Base-by-base conservation (phyloP, 2,888 invertebrate genomes). In the Nephrotoma flavescens region DNA sequence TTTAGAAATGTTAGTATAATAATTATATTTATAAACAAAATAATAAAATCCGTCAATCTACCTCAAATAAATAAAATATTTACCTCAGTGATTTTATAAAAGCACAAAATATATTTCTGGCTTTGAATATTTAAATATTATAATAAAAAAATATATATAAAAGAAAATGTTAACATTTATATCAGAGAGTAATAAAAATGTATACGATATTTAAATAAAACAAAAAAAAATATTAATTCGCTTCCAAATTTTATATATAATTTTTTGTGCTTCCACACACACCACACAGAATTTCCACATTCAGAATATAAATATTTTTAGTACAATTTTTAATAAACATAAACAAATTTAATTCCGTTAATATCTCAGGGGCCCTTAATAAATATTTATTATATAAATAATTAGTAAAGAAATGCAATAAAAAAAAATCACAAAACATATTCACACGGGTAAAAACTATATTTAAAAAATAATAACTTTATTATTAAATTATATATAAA, bases 31-130 rank as follows among this genome's bases (percentile, higher is more conserved):
- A 85, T 44, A 86, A 45, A 86, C 41, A 42, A 31, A 85, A 42
- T 85, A 85, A 85, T 44, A 42, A 85, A 85, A 85, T 86, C 86
- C 86, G 86, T 86, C 86, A 86, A 47, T 86, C 86, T 86, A 86
- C 86, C 86, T 86, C 86, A 86, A 86, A 86, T 45, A 45, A 45
- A 86, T 86, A 86, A 45, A 86, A 47, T 31, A 31, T 45, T 45
- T 42, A 85, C 44, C 42, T 44, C 44, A 45, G 47, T 86, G 47
- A 45, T 47, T 86, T 31, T 45, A 45, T 45, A 44, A 42, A 31
- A 44, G 85, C 31, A 85, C 31, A 85, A 44, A 44, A 42, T 85
- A 44, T 85, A 86, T 41, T 45, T 86, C 41, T 86, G 86, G 47
- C 41, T 41, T 47, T 41, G 47, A 86, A 31, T 45, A 45, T 86